phyloP scores from a whole-genome alignment of 2,888 invertebrate species.

The Slavum lentiscoides region DNA sequence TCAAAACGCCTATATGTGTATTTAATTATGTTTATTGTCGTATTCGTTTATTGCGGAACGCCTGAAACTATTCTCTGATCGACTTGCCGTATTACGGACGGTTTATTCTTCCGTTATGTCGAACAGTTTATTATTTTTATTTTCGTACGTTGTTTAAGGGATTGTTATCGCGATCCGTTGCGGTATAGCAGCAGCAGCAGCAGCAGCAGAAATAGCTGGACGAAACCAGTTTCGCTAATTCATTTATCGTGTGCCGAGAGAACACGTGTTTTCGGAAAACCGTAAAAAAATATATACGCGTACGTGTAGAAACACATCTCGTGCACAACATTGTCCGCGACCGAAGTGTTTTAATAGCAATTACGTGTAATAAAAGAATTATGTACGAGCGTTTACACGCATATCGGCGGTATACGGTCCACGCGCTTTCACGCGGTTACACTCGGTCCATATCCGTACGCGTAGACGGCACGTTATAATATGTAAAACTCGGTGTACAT shows the following conservation, averaged over 20 bases:
- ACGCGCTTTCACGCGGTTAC: not conserved
- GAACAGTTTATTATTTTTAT: not conserved
- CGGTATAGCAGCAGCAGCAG: not conserved
- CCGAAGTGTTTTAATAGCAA: constrained; percentile 47
- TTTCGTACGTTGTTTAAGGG: not conserved
- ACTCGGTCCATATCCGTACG: not conserved
- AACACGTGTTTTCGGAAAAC: constrained; percentile 40
- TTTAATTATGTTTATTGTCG: no score
- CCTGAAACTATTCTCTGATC: no score
- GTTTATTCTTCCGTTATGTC: no score
- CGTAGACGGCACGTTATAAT: not conserved
- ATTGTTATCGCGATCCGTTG: not conserved
- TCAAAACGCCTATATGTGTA: no score
- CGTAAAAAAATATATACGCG: not conserved
- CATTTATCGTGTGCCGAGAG: constrained; percentile 36
- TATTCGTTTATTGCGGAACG: no score
- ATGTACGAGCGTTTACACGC: not conserved
- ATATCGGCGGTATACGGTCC: constrained; percentile 8
- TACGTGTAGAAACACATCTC: constrained; percentile 1
- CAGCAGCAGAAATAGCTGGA: not conserved
- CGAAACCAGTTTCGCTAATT: constrained; percentile 50
- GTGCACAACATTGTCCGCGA: not conserved
- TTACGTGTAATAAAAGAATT: constrained; percentile 51
- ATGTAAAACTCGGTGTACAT: constrained; percentile 16
- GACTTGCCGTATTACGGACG: no score